These are phyloP conservation scores for Pterois miles DNA, from an alignment of 2,797 vertebrate species.

Conservation along the genomic window DNA sequence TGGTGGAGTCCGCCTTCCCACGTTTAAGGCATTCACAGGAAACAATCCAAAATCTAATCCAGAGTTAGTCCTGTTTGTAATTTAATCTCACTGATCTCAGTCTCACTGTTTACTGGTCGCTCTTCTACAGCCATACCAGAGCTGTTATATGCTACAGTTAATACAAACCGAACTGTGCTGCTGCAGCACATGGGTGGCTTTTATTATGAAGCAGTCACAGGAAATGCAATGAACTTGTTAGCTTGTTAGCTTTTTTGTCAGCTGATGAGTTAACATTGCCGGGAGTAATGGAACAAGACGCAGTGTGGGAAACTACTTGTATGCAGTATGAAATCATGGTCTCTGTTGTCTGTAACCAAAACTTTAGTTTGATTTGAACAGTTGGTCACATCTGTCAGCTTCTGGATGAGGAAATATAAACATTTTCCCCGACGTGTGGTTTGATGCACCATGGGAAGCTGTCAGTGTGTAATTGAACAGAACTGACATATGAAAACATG, in stretches of 20 bases:
- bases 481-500: slow-evolving; percentile 14
- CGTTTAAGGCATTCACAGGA: not conserved
- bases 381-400: not conserved
- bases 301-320: not conserved
- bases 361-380: not conserved
- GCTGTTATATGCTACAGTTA: not conserved
- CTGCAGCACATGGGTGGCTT: not conserved
- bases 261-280: not conserved
- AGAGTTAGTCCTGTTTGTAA: not conserved
- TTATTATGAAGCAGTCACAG: not conserved
- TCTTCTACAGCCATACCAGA: not conserved
- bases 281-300: not conserved
- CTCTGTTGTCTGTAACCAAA: not conserved
- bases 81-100: not conserved
- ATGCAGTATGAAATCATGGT: not conserved
- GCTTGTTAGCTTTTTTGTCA: not conserved
- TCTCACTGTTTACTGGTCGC: not conserved
- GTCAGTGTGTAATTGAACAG: slow-evolving; percentile 11
- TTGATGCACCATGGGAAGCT: slow-evolving; percentile 1
- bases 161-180: not conserved
- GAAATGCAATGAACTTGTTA: not conserved
- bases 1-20: not conserved
- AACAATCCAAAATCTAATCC: not conserved
- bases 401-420: not conserved
- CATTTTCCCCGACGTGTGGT: slow-evolving; percentile 10